Evolutionary conservation across 1,140 invertebrate genomes (phyloP).

Genomic region (Drosophila mayri): DNA sequence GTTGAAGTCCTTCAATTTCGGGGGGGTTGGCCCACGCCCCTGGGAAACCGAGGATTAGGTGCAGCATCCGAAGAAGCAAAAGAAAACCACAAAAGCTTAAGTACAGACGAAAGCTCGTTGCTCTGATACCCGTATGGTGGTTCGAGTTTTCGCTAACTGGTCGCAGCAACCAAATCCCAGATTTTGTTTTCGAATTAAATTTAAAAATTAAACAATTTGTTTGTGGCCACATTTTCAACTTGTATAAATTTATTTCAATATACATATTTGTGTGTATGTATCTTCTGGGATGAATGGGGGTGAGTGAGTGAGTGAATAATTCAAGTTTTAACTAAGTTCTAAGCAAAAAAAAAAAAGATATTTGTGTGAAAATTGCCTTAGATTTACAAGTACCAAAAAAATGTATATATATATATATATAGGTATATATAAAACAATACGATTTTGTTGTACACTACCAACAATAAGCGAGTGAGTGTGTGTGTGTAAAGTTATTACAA

Average conservation of each 20-base stretch:
- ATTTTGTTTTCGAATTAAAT: background rate
- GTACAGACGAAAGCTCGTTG: conserved; percentile 3
- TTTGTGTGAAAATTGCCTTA: conserved; percentile 38
- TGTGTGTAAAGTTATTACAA: conserved; percentile 13
- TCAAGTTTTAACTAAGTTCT: conserved; percentile 16
- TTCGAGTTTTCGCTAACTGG: conserved; percentile 4
- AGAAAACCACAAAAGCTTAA: conserved; percentile 18
- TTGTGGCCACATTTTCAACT: conserved; percentile 35
- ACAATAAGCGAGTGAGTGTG: conserved; percentile 2
- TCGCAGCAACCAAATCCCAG: background rate
- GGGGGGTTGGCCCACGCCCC: conserved; percentile 1
- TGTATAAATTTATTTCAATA: conserved; percentile 78
- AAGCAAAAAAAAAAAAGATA: conserved; percentile 60
- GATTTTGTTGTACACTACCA: conserved; percentile 5
- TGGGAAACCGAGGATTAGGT: conserved; percentile 14
- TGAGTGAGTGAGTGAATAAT: conserved; percentile 20
- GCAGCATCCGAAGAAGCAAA: background rate
- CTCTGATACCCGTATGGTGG: background rate
- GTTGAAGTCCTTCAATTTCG: background rate
- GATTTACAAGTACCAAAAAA: conserved; percentile 23
- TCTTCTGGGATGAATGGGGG: conserved; percentile 8
- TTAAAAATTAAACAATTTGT: conserved; percentile 9
- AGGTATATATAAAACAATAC: conserved; percentile 51
- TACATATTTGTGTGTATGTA: conserved; percentile 45
- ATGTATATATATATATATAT: conserved; percentile 13